A percentile compares a stretch with the other conserved stretches of the same genome.
Evolutionary conservation across 2,888 invertebrate genomes (phyloP).

Genomic region (Limnephilus lunatus): DNA sequence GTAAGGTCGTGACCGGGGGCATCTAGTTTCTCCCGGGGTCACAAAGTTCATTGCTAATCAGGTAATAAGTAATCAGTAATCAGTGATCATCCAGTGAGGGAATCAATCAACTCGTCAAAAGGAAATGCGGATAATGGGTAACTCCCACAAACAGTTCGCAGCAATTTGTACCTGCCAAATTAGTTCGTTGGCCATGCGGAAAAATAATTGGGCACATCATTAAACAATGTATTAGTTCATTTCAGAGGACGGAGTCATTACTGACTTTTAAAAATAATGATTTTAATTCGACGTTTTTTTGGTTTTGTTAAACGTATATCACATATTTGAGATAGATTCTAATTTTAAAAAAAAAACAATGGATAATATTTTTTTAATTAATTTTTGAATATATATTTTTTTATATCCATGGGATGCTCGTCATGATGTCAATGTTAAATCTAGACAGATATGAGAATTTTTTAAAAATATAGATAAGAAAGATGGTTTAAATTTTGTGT

Average conservation of each 20-base stretch:
- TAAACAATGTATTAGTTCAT: neutral
- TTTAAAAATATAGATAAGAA: too few species aligned
- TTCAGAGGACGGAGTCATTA: neutral
- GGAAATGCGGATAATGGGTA: neutral
- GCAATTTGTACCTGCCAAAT: constrained; percentile 36
- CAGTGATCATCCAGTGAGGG: neutral
- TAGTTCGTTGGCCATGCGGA: neutral
- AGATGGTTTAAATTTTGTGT: too few species aligned
- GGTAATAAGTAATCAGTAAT: neutral
- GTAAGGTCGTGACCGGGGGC: constrained; percentile 43
- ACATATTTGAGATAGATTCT: too few species aligned
- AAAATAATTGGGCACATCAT: neutral
- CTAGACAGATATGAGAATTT: too few species aligned
- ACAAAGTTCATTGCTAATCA: constrained; percentile 32
- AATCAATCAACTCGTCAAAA: neutral
- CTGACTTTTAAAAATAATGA: neutral
- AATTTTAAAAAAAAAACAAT: too few species aligned
- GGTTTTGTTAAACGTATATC: too few species aligned
- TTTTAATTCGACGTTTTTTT: neutral
- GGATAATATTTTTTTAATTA: too few species aligned
- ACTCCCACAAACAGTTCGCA: neutral
- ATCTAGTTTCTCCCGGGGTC: constrained; percentile 49
- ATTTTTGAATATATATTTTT: too few species aligned
- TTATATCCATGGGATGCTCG: too few species aligned
- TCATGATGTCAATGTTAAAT: too few species aligned